Conservation (phyloP, 2,797 vertebrate genomes). For the Florisuga fusca region DNA sequence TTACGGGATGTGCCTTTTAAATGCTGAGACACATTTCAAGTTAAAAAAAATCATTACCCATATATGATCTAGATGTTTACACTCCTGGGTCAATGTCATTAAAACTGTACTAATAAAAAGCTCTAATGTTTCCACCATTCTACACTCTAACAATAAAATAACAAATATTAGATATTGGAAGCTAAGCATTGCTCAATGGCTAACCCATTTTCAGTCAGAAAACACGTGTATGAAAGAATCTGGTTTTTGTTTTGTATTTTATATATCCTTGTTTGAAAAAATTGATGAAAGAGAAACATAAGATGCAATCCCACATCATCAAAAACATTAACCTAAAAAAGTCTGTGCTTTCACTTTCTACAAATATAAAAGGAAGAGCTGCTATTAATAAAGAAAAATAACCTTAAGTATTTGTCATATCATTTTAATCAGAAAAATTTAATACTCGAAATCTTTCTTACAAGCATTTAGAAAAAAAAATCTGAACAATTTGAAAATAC, state of each 20-base stretch:
- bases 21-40: not conserved
- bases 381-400: too few species aligned
- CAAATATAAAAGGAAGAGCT: too few species aligned
- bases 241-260: not conserved
- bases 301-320: too few species aligned
- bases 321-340: too few species aligned
- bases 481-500: too few species aligned
- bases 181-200: not conserved
- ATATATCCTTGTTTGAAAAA: too few species aligned
- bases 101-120: not conserved
- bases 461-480: too few species aligned
- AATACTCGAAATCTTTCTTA: too few species aligned
- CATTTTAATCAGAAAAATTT: too few species aligned
- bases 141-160: not conserved
- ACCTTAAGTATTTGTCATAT: too few species aligned
- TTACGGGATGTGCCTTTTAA: not conserved
- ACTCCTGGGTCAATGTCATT: not conserved
- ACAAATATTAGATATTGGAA: not conserved
- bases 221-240: not conserved
- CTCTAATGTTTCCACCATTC: not conserved
- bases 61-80: not conserved
- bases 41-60: not conserved
- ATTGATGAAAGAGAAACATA: too few species aligned
- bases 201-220: not conserved
- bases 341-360: too few species aligned